These are phyloP conservation scores for Bovichtus variegatus DNA, from an alignment of 2,797 vertebrate species.

Conservation along the genomic window DNA sequence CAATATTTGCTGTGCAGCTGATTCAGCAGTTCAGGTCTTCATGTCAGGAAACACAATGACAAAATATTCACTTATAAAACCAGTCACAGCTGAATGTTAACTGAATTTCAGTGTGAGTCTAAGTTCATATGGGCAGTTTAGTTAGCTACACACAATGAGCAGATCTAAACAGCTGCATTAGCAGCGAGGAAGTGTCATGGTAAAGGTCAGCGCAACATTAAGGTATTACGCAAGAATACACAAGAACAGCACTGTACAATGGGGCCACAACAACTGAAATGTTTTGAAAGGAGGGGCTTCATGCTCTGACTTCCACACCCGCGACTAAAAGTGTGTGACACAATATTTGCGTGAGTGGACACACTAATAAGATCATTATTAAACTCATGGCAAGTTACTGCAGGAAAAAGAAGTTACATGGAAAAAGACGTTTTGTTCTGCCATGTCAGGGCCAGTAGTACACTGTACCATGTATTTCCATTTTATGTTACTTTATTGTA, in stretches of 20 bases:
- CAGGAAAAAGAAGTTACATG: neutral
- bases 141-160: neutral
- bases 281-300: neutral
- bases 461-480: neutral
- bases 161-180: neutral
- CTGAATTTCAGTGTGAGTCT: neutral
- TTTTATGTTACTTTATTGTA: neutral
- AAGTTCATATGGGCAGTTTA: neutral
- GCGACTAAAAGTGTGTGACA: neutral
- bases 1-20: conserved; percentile 38
- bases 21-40: conserved; percentile 27
- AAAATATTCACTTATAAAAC: conserved; percentile 8
- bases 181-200: neutral
- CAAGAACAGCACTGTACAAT: neutral
- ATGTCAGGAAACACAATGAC: conserved; percentile 4
- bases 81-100: neutral
- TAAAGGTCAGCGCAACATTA: neutral
- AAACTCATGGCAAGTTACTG: neutral
- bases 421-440: conserved; percentile 8
- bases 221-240: neutral
- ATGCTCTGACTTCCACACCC: neutral
- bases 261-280: neutral
- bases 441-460: neutral
- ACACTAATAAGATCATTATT: neutral
- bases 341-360: neutral